Percentiles rank a stretch among this genome's conserved stretches.
Conservation (phyloP, 2,888 invertebrate species). For the Hirtodrosophila trivittata region DNA sequence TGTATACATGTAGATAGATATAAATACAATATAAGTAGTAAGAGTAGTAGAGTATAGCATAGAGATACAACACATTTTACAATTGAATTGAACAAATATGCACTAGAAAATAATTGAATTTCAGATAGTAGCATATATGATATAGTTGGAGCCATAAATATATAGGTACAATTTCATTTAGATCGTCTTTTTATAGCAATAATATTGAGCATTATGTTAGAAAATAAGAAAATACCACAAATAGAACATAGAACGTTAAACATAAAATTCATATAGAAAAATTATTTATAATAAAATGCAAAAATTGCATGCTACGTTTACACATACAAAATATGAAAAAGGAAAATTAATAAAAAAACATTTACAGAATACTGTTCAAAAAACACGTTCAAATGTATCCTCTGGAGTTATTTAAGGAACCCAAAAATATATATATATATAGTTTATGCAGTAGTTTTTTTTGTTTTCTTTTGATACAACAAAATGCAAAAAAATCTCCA, state of each 20-base stretch:
- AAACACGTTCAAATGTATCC: constrained; percentile 41
- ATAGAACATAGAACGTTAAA: constrained; percentile 13
- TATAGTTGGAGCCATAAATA: constrained; percentile 28
- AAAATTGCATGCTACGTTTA: constrained; percentile 61
- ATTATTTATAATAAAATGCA: constrained; percentile 63
- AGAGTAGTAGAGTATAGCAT: constrained; percentile 31
- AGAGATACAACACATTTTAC: constrained; percentile 47
- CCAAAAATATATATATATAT: constrained; percentile 43
- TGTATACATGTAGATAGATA: constrained; percentile 28
- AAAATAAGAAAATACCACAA: constrained; percentile 22
- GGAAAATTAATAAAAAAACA: constrained; percentile 45
- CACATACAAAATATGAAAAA: background rate
- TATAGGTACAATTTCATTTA: constrained; percentile 35
- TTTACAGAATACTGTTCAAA: constrained; percentile 72
- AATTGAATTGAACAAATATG: constrained; percentile 46
- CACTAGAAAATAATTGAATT: constrained; percentile 45
- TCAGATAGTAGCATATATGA: constrained; percentile 42
- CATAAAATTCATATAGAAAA: constrained; percentile 25
- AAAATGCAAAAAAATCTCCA: constrained; percentile 52
- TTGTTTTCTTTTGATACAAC: constrained; percentile 26
- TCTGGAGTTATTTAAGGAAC: constrained; percentile 30
- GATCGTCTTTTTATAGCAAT: constrained; percentile 18
- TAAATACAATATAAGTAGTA: constrained; percentile 42
- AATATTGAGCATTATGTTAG: constrained; percentile 46
- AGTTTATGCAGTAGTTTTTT: constrained; percentile 28